A percentile compares a stretch with the other conserved stretches of the same genome.
phyloP scores from a whole-genome alignment of 2,113 vertebrate species.

The Megaleporinus macrocephalus region DNA sequence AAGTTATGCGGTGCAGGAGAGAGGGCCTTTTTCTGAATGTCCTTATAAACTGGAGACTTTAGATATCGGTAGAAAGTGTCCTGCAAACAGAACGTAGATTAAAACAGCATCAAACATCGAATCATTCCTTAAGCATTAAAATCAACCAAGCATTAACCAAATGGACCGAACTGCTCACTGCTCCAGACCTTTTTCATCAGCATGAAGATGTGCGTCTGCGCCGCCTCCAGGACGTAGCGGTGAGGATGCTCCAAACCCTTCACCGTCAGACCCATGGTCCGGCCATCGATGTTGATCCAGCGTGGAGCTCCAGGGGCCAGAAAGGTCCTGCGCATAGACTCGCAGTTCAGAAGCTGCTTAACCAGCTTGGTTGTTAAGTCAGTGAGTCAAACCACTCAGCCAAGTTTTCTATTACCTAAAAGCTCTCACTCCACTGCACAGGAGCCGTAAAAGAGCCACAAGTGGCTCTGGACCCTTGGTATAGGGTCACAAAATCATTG shows the following conservation, averaged over 20 bases:
- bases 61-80: conserved; percentile 97
- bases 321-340: conserved; percentile 81
- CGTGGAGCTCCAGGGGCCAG: conserved; percentile 91
- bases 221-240: conserved; percentile 93
- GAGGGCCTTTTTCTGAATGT: conserved; percentile 90
- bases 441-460: too few relatives aligned
- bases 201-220: conserved; percentile 97
- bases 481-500: too few relatives aligned
- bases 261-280: conserved; percentile 96
- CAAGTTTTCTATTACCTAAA: too few relatives aligned
- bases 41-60: conserved; percentile 96
- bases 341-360: not conserved
- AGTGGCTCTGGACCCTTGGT: too few relatives aligned
- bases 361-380: too few relatives aligned
- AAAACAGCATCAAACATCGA: too few relatives aligned
- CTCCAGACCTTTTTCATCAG: conserved; percentile 95
- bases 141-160: not conserved
- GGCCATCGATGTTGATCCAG: conserved; percentile 98
- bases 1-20: conserved; percentile 84
- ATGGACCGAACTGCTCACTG: not conserved
- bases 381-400: too few relatives aligned
- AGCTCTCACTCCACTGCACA: too few relatives aligned
- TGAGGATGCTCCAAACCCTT: conserved; percentile 92
- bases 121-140: not conserved
- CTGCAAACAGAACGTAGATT: conserved; percentile 31